Percentiles rank a stretch among this genome's conserved stretches.
Conservation (phyloP, 2,113 vertebrate species). For the Nicator chloris region DNA sequence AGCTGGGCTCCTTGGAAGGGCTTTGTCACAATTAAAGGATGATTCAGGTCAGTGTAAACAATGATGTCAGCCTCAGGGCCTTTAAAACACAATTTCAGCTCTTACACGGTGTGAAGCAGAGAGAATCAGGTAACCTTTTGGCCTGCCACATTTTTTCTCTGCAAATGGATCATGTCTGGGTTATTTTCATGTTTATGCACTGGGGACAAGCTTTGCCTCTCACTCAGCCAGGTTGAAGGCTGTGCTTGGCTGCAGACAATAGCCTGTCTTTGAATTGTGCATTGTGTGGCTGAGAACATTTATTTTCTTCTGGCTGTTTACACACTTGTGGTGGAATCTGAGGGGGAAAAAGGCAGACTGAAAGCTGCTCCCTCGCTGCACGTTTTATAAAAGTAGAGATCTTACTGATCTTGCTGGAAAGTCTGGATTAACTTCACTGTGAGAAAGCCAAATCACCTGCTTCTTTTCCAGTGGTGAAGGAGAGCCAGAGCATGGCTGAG, state of each 20-base stretch:
- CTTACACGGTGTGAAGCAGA: not conserved
- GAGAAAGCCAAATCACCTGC: not conserved
- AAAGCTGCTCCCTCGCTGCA: not conserved
- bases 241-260: not conserved
- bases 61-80: conserved; percentile 28
- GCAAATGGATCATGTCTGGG: not conserved
- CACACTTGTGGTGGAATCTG: not conserved
- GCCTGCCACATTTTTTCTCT: not conserved
- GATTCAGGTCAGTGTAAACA: conserved; percentile 9
- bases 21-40: not conserved
- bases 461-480: not conserved
- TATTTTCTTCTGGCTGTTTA: not conserved
- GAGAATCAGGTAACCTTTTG: conserved; percentile 29
- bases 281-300: not conserved
- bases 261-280: not conserved
- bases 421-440: not conserved
- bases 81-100: conserved; percentile 13
- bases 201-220: not conserved
- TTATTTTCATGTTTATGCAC: not conserved
- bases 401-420: not conserved
- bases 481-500: not conserved
- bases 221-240: not conserved
- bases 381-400: not conserved
- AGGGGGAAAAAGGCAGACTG: not conserved
- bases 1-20: not conserved